Evolutionary conservation across 2,113 vertebrate genomes (phyloP), one percentile per base, ranked within the genome.

Genomic region (Phalacrocorax pelagicus): DNA sequence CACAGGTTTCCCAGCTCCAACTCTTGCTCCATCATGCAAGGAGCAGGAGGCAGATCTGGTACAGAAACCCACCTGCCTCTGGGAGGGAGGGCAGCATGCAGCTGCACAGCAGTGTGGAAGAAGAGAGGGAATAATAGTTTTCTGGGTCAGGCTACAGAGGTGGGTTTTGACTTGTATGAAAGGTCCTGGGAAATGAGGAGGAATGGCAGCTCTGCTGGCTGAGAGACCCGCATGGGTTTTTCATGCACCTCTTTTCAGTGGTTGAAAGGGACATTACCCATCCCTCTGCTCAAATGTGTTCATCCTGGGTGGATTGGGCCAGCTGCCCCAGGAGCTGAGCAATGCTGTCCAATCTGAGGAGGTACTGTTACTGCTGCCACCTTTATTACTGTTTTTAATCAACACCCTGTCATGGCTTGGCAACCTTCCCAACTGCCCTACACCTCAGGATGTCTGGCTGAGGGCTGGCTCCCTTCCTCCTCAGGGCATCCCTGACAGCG

Each of bases 381-480:
- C 26, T 91, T 90, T 71, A 49, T 86, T 52, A 47, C 23, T 77
- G 9, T 18, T 38, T 91, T 83, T 94, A 92, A 92, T 96, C 82
- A 81, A 69, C 75, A 61, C 34, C 18, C 17, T 92, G 83, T 88
- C 83, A 61, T 5, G 58, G 9, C 32, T 83, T 77, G 72, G 86
- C 86, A 92, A 8, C 18, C 4, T 26, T 86, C 38, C 74, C 13
- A 42, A 42, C 79, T 82, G 61, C 38, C 47, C 82, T n/a, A 1
- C 10, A 12, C 38, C 79, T 79, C 66, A 47, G 75, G 47, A 51
- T 0, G 0, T 54, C 82, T 82, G 74, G 62, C 38, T 0, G 3
- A 80, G 82, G 30, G 52, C 67, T 69, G 66, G 44, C 40, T 82
- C 10, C 36, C 21, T 69, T 59, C 10, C 9, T 88, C 67, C 62